Base-by-base conservation (phyloP, 1,140 invertebrate species). In the Mylabris phalerata region DNA sequence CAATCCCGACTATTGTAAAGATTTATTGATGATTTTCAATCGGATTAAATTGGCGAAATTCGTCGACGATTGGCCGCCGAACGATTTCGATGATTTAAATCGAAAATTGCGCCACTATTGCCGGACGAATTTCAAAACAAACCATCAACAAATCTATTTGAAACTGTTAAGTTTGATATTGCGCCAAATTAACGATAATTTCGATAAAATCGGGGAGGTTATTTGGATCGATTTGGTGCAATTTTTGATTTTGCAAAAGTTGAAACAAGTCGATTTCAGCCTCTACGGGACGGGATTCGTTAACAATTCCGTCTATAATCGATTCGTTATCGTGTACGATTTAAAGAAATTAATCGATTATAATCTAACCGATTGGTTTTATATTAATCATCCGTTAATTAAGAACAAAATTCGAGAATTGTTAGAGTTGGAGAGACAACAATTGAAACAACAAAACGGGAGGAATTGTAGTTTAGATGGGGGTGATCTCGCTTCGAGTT, bases 301-400 rank as follows among this genome's bases (percentile, higher is more conserved):
- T 27, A 61, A 52, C 7, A 60, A 52, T 7, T 63, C 65, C 9
- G 48, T 64, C 46, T 71, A 69, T 55, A 62, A 66, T 42, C 56
- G 69, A 47, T 64, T 68, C 3, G 27, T 73, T 45, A 68, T 72
- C 10, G 64, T 73, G 7, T 73, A 72, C 55, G 48, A 71, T 56
- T 43, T 43, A 6, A 45, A 62, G 39, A 40, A 44, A 27, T 50
- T 73, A 10, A 40, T 49, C 4, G 58, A 61, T 1, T 72, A 62
- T 56, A 46, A 48, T 27, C 43, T 41, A 10, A 60, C 58, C 44
- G 54, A 66, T 19, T 73, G 72, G 72, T 72, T 71, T 52, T 72
- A 72, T 48, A 19, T 70, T 4, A 56, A 64, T 40, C 66, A 73
- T 59, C 65, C 67, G 24, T 41, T 66, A 43, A 61, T 71, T 9